A percentile compares a stretch with the other conserved stretches of the same genome.
phyloP scores from a whole-genome alignment of 2,888 invertebrate genomes.

The Dusona sp. region DNA sequence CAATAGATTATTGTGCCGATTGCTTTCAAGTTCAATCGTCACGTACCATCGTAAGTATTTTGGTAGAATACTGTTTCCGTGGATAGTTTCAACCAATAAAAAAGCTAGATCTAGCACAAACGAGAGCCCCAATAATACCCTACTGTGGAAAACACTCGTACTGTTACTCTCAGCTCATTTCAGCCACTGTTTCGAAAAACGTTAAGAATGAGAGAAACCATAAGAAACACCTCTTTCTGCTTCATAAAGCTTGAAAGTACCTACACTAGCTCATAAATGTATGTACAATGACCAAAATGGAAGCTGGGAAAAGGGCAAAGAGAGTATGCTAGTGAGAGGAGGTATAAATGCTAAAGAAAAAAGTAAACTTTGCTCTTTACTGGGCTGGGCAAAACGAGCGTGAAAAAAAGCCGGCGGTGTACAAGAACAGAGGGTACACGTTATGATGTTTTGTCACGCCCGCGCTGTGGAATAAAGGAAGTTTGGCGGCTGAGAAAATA shows the following conservation, averaged over 20 bases:
- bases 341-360: constrained; percentile 52
- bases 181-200: constrained; percentile 6
- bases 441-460: constrained; percentile 39
- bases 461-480: constrained; percentile 60
- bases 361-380: constrained; percentile 66
- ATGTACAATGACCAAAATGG: constrained; percentile 59
- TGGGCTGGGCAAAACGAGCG: constrained; percentile 48
- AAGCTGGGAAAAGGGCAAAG: constrained; percentile 18
- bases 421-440: constrained; percentile 33
- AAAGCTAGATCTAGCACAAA: constrained; percentile 9
- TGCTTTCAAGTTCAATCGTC: not conserved
- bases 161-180: constrained; percentile 30
- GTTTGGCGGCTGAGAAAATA: constrained; percentile 62
- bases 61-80: constrained; percentile 2
- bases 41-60: constrained; percentile 14
- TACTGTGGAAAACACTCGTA: constrained; percentile 1
- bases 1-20: not conserved
- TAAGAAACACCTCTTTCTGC: constrained; percentile 39
- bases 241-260: constrained; percentile 63
- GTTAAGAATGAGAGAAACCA: constrained; percentile 3
- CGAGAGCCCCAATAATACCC: constrained; percentile 16
- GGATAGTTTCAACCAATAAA: not conserved
- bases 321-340: constrained; percentile 27
- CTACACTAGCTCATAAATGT: constrained; percentile 45
- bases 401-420: constrained; percentile 50